Evolutionary conservation across 2,113 vertebrate species (phyloP).

Genomic region (Thalassarche chlororhynchos): DNA sequence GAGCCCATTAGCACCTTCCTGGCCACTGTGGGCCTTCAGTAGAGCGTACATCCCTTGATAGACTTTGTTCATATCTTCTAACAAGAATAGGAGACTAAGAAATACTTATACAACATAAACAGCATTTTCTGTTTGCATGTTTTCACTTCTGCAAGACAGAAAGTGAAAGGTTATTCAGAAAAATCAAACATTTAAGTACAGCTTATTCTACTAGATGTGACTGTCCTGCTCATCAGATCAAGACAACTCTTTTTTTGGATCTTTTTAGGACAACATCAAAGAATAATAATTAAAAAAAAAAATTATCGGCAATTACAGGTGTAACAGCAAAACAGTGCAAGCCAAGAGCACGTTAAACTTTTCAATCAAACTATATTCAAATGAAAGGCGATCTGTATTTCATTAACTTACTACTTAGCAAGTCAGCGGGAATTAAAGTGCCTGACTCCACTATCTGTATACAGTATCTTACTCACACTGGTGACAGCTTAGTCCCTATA

Average conservation of each 20-base stretch:
- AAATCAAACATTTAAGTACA: neutral
- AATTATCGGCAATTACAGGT: neutral
- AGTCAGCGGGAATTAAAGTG: neutral
- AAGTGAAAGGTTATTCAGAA: neutral
- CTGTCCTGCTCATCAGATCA: neutral
- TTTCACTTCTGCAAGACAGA: too few relatives aligned
- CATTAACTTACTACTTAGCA: neutral
- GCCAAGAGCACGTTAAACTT: neutral
- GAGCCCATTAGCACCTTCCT: neutral
- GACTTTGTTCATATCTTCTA: neutral
- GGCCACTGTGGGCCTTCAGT: too few relatives aligned
- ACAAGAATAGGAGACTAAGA: neutral
- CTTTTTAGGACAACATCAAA: neutral
- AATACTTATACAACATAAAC: neutral
- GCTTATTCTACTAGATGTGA: neutral
- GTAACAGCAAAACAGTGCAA: neutral
- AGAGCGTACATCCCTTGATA: neutral
- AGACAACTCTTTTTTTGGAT: rapidly evolving
- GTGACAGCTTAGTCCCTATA: neutral
- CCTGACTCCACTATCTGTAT: neutral
- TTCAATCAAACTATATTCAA: rapidly evolving
- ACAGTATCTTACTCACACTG: neutral
- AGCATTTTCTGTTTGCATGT: neutral
- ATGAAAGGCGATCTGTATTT: neutral
- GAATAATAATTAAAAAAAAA: neutral